Conservation (phyloP, 1,140 invertebrate species). For the Dendroctonus ponderosae region DNA sequence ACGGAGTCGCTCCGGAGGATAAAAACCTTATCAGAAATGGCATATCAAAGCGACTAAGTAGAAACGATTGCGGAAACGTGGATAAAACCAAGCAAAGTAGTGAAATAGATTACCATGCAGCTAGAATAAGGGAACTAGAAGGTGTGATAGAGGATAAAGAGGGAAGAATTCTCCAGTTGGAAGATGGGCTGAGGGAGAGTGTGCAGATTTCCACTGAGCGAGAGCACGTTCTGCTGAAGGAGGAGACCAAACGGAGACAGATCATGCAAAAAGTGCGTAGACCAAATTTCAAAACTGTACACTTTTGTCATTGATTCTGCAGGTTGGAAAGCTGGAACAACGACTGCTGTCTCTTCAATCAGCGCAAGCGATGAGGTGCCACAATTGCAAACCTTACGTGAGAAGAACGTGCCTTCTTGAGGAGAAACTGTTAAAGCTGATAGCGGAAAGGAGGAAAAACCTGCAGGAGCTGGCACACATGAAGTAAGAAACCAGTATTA, state of each 20-base stretch:
- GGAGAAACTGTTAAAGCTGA: conserved; percentile 55
- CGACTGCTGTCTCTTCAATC: conserved; percentile 67
- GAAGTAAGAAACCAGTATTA: conserved; percentile 61
- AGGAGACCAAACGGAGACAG: conserved; percentile 59
- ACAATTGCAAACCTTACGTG: conserved; percentile 63
- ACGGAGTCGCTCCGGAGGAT: conserved; percentile 17
- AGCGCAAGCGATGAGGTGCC: conserved; percentile 64
- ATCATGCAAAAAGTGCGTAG: conserved; percentile 62
- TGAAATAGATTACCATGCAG: neutral
- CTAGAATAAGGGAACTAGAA: conserved; percentile 29
- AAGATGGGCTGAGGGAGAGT: conserved; percentile 72
- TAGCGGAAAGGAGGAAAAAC: conserved; percentile 64
- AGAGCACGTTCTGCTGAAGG: conserved; percentile 62
- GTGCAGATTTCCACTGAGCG: conserved; percentile 63
- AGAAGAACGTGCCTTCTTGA: conserved; percentile 61
- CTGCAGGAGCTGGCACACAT: conserved; percentile 74
- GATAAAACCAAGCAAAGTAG: neutral
- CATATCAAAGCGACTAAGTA: conserved; percentile 15
- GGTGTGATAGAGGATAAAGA: conserved; percentile 31
- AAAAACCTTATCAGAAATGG: conserved; percentile 30
- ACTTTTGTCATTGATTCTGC: no score
- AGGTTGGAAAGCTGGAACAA: conserved; percentile 71
- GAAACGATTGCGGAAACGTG: conserved; percentile 1
- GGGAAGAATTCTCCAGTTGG: conserved; percentile 70
- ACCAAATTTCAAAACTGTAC: no score